phyloP scores from a whole-genome alignment of 2,113 vertebrate genomes.

The Carassius gibelio region DNA sequence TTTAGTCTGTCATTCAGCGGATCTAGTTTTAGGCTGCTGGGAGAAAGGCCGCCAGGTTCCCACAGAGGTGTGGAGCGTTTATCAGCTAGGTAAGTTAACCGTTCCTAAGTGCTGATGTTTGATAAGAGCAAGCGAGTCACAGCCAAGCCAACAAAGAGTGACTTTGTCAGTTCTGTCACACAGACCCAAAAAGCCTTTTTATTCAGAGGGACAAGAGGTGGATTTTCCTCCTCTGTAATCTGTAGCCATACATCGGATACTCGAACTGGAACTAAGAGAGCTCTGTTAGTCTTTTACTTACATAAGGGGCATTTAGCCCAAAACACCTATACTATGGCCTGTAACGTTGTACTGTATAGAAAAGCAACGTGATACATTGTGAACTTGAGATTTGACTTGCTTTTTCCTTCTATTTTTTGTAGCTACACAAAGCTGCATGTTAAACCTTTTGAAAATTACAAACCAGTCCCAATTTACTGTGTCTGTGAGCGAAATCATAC shows the following conservation, averaged over 20 bases:
- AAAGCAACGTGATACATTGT: conserved; percentile 28
- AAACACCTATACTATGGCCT: conserved; percentile 25
- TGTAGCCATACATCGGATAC: conserved; percentile 46
- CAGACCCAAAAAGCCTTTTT: conserved; percentile 54
- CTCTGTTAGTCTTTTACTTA: conserved; percentile 40
- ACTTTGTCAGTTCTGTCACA: conserved; percentile 65
- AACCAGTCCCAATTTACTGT: neutral
- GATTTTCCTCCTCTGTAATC: conserved; percentile 40
- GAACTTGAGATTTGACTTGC: neutral
- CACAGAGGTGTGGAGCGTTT: conserved; percentile 63
- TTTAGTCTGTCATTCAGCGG: conserved; percentile 64
- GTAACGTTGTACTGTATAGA: conserved; percentile 11
- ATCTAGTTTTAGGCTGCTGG: conserved; percentile 56
- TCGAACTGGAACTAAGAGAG: conserved; percentile 34
- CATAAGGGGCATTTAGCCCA: neutral
- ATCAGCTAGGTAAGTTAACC: conserved; percentile 68
- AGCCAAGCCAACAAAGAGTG: conserved; percentile 61
- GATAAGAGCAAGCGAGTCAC: conserved; percentile 64
- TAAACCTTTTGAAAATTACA: neutral
- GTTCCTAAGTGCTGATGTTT: conserved; percentile 66
- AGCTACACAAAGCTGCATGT: neutral
- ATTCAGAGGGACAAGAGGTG: conserved; percentile 28
- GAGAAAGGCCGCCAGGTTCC: conserved; percentile 67
- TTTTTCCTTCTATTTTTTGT: neutral
- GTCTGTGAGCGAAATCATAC: neutral